These are phyloP conservation scores for Gortyna flavago DNA, from an alignment of 2,888 invertebrate species.

Conservation along the genomic window DNA sequence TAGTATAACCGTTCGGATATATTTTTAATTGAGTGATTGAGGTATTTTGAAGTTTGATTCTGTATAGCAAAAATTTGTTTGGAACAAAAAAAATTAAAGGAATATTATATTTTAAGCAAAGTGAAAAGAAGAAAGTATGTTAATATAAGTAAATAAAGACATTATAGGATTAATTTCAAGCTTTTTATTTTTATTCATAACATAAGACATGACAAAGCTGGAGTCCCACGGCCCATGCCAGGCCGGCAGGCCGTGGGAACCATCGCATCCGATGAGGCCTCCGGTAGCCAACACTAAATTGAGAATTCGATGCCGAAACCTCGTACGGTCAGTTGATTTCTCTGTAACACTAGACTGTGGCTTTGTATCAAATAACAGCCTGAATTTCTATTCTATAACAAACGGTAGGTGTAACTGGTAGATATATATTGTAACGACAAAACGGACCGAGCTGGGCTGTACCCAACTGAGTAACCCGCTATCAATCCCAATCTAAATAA, in stretches of 20 bases:
- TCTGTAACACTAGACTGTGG: slow-evolving; percentile 71
- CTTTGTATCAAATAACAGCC: slow-evolving; percentile 61
- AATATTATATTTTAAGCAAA: slow-evolving; percentile 7
- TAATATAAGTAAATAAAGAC: slow-evolving; percentile 30
- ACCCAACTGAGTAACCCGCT: no score
- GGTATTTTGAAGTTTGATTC: slow-evolving; percentile 1
- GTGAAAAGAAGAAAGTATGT: neutral
- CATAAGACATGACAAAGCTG: neutral
- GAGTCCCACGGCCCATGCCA: no score
- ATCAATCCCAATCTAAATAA: no score
- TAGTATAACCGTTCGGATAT: neutral
- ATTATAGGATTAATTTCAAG: neutral
- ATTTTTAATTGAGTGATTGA: slow-evolving; percentile 12
- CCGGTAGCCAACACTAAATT: neutral
- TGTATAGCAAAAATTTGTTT: slow-evolving; percentile 11
- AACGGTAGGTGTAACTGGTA: neutral
- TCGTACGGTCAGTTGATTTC: slow-evolving; percentile 20
- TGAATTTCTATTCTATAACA: slow-evolving; percentile 48
- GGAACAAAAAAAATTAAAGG: neutral
- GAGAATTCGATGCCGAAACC: slow-evolving; percentile 43
- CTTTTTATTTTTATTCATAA: slow-evolving; percentile 8
- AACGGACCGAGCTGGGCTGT: neutral
- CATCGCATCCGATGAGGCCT: no score
- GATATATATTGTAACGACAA: neutral
- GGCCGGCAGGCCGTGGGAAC: no score